Conservation (phyloP, 2,888 invertebrate genomes). For the Brassicogethes aeneus region DNA sequence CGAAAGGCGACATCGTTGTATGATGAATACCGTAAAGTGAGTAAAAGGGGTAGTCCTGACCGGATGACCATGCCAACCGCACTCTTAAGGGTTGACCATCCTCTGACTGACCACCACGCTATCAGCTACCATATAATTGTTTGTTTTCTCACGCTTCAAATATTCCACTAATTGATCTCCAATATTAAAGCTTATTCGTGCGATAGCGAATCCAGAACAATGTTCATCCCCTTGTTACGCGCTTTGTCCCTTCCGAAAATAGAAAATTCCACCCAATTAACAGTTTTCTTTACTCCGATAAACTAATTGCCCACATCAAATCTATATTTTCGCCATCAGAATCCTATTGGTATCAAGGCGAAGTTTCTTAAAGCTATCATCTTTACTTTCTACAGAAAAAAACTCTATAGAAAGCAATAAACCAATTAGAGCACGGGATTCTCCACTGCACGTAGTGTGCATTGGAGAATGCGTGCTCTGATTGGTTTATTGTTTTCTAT, state of each 20-base stretch:
- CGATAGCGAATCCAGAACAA: constrained; percentile 30
- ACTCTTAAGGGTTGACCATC: constrained; percentile 37
- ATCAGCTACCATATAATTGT: constrained; percentile 39
- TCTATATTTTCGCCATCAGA: no score
- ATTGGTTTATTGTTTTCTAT: no score
- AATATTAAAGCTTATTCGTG: constrained; percentile 40
- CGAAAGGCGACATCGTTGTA: constrained; percentile 7
- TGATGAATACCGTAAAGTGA: constrained; percentile 3
- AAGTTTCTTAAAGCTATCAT: no score
- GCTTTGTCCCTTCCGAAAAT: constrained; percentile 33
- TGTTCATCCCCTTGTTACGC: constrained; percentile 33
- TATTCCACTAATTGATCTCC: constrained; percentile 42
- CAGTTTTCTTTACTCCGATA: constrained; percentile 2
- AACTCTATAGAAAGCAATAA: no score
- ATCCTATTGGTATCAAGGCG: no score
- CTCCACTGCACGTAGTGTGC: no score
- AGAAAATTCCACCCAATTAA: constrained; percentile 17
- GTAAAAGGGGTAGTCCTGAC: constrained; percentile 23
- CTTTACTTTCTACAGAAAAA: no score
- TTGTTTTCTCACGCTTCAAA: constrained; percentile 43
- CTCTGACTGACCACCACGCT: constrained; percentile 15
- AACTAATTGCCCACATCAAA: constrained; percentile 9
- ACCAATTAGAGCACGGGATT: no score
- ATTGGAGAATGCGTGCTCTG: no score
- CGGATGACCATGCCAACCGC: constrained; percentile 39